These are phyloP conservation scores for Corynorhinus townsendii DNA, from an alignment of 2,113 vertebrate genomes.

Conservation along the genomic window DNA sequence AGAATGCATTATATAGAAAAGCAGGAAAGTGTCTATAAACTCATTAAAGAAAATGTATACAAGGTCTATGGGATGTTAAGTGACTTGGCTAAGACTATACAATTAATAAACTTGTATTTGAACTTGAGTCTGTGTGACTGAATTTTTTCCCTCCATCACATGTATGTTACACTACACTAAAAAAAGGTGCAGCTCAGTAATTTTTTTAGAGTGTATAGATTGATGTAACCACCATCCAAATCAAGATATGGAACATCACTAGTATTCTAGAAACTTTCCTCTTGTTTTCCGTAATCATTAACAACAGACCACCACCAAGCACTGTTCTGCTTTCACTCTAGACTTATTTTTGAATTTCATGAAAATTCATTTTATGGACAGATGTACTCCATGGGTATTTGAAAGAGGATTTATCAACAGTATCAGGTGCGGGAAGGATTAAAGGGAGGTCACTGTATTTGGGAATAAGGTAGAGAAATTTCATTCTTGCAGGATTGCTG, in stretches of 20 bases:
- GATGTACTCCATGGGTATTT: background rate
- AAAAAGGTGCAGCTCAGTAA: background rate
- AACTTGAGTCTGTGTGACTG: background rate
- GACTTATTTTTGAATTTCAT: background rate
- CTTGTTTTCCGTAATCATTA: background rate
- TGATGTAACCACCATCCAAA: background rate
- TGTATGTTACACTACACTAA: background rate
- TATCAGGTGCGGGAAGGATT: background rate
- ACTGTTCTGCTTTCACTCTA: background rate
- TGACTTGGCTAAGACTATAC: background rate
- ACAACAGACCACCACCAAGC: background rate
- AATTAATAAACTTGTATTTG: conserved; percentile 13
- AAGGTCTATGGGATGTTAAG: background rate
- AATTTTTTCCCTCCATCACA: background rate
- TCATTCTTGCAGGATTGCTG: background rate
- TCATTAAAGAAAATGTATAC: background rate
- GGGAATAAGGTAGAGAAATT: background rate
- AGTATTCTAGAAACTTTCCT: background rate
- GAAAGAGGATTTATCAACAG: background rate
- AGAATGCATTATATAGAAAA: background rate
- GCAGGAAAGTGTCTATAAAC: background rate
- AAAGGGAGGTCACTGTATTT: background rate
- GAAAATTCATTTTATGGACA: background rate
- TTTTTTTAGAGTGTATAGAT: background rate
- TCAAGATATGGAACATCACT: background rate